Conservation (phyloP, 2,797 vertebrate species). For the Psittacula echo region DNA sequence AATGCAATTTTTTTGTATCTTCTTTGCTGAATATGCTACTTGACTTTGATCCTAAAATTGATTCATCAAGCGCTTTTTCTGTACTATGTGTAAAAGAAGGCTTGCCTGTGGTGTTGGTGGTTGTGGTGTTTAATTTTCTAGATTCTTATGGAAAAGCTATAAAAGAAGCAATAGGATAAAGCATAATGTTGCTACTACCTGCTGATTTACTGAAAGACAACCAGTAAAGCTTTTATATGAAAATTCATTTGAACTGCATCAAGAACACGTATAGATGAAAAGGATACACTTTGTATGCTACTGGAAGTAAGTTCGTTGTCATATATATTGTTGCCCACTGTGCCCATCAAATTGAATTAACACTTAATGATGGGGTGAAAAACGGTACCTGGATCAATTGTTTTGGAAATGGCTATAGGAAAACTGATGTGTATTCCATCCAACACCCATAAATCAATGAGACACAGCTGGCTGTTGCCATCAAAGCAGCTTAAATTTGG, state of each 20-base stretch:
- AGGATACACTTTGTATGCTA: not conserved
- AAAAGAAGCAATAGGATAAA: slow-evolving; percentile 7
- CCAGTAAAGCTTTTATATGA: not conserved
- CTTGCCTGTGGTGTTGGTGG: not conserved
- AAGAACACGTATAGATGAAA: slow-evolving; percentile 5
- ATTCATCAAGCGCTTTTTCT: not conserved
- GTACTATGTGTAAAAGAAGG: not conserved
- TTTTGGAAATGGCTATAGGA: slow-evolving; percentile 24
- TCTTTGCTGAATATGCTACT: not conserved
- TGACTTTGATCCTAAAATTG: not conserved
- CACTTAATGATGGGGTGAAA: slow-evolving; percentile 54
- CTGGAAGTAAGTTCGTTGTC: slow-evolving; percentile 14
- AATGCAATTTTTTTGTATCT: not conserved
- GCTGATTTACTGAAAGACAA: not conserved
- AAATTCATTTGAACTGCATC: slow-evolving; percentile 47
- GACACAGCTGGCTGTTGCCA: not conserved
- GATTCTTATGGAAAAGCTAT: slow-evolving; percentile 1
- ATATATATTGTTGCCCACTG: slow-evolving; percentile 14
- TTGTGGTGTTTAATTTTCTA: not conserved
- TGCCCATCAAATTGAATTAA: slow-evolving; percentile 68
- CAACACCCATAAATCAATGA: slow-evolving; percentile 50
- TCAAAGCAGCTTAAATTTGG: not conserved
- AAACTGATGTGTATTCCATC: slow-evolving; percentile 38
- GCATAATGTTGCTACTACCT: not conserved
- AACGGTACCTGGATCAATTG: slow-evolving; percentile 56